Evolutionary conservation across 2,888 invertebrate genomes (phyloP).

Genomic region (Arctia plantaginis): DNA sequence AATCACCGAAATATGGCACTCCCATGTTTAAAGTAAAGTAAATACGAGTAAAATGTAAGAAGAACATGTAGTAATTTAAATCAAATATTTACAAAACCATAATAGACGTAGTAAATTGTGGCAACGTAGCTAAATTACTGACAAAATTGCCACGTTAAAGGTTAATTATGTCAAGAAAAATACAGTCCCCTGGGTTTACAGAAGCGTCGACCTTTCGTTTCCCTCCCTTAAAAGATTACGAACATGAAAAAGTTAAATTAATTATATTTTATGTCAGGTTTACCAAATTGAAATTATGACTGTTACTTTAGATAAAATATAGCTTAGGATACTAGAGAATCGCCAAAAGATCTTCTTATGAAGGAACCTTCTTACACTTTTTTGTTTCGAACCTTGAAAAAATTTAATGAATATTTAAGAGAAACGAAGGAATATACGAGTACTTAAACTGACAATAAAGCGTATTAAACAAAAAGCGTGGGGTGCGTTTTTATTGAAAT

Average conservation of each 20-base stretch:
- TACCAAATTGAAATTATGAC: background rate
- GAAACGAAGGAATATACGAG: background rate
- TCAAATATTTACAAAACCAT: background rate
- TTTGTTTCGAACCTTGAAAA: background rate
- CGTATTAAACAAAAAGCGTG: background rate
- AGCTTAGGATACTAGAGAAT: background rate
- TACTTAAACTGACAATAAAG: background rate
- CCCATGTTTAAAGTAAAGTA: background rate
- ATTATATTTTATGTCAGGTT: background rate
- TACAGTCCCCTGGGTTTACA: background rate
- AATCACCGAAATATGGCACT: background rate
- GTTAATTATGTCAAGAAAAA: conserved; percentile 3
- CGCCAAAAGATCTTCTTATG: background rate
- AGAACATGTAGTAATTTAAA: background rate
- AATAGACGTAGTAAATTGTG: background rate
- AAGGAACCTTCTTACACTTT: background rate
- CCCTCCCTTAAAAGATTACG: background rate
- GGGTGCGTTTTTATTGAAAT: background rate
- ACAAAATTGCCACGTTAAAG: background rate
- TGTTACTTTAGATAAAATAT: background rate
- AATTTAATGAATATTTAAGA: background rate
- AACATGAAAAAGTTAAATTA: conserved; percentile 11
- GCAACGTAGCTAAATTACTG: conserved; percentile 1
- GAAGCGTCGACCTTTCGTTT: background rate
- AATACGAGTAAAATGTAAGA: background rate